Evolutionary conservation across 2,113 vertebrate genomes (phyloP).

Genomic region (Ivindomyrus marchei): DNA sequence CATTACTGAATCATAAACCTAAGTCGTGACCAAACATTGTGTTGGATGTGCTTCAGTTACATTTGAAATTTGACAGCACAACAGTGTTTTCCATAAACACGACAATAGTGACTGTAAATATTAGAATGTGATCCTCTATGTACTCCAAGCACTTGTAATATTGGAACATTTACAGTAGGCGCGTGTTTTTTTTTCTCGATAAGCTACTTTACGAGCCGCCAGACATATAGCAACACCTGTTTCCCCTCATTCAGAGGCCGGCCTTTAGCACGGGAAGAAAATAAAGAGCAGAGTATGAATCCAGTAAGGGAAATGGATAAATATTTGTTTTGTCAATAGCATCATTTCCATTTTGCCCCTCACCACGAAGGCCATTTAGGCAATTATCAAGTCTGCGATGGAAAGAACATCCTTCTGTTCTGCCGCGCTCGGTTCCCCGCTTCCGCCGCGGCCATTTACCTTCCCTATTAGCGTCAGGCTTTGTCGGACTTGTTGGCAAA

Average conservation of each 20-base stretch:
- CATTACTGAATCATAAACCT: neutral
- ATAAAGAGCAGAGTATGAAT: neutral
- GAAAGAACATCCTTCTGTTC: conserved; percentile 3
- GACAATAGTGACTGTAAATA: neutral
- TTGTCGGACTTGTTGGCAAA: conserved; percentile 39
- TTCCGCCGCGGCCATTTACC: conserved; percentile 32
- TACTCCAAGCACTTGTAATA: neutral
- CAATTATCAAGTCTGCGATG: conserved; percentile 37
- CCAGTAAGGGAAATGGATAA: neutral
- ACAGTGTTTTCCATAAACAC: neutral
- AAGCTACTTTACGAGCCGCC: neutral
- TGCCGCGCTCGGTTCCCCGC: neutral
- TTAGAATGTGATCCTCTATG: neutral
- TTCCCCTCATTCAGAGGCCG: neutral
- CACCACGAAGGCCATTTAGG: conserved; percentile 36
- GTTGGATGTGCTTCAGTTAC: neutral
- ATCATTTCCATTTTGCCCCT: conserved; percentile 29
- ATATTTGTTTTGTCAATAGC: conserved; percentile 37
- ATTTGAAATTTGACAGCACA: neutral
- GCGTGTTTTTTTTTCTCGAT: neutral
- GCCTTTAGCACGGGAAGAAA: neutral
- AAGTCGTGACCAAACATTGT: neutral
- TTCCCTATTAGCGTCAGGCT: conserved; percentile 40
- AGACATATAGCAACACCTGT: neutral
- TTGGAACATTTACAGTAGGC: neutral